phyloP scores from a whole-genome alignment of 2,113 vertebrate species.

The Erinaceus europaeus region DNA sequence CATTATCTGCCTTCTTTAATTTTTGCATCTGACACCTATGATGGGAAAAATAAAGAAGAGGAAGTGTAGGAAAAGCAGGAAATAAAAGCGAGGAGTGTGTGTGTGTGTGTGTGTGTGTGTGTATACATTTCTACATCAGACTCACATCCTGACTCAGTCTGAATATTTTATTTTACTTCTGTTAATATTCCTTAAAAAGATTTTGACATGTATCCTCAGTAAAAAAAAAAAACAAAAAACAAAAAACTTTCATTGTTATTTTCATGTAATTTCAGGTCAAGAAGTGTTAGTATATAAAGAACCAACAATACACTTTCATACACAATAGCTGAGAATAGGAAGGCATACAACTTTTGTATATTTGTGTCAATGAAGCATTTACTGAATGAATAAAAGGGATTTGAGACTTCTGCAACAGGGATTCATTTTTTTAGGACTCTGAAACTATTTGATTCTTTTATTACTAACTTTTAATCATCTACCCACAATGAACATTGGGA shows the following conservation, averaged over 20 bases:
- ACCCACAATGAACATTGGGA: neutral
- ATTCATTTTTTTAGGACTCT: neutral
- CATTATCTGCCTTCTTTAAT: conserved; percentile 65
- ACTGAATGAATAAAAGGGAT: neutral
- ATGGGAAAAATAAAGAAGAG: neutral
- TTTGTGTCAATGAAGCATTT: neutral
- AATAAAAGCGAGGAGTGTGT: neutral
- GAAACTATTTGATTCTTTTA: neutral
- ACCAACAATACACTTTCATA: neutral
- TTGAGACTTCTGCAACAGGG: neutral
- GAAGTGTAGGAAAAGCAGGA: neutral
- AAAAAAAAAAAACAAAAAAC: neutral
- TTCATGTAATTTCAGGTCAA: neutral
- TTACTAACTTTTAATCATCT: neutral
- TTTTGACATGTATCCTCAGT: neutral
- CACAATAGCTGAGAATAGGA: neutral
- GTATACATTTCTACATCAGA: neutral
- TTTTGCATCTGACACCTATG: conserved; percentile 72
- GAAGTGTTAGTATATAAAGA: neutral
- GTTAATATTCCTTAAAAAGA: neutral
- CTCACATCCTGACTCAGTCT: neutral
- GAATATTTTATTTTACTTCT: neutral
- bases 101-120: neutral
- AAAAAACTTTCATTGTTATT: neutral
- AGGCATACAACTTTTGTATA: neutral